A percentile compares a stretch with the other conserved stretches of the same genome.
Conservation (phyloP, 2,113 vertebrate species). For the Dipodomys spectabilis region DNA sequence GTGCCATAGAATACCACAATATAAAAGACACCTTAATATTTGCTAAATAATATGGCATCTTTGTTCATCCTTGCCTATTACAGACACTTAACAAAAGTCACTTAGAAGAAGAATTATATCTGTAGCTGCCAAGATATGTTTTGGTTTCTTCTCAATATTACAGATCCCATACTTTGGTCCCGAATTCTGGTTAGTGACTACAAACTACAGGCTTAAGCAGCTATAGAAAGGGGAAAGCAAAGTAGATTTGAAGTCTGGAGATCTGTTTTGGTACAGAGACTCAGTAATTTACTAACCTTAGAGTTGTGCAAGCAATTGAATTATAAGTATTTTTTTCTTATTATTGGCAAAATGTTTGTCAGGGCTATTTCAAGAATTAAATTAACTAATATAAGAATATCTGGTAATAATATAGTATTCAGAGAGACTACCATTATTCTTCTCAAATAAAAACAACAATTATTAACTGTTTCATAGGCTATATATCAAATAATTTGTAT, state of each 20-base stretch:
- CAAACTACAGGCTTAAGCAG: neutral
- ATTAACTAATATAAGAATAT: neutral
- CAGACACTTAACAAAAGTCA: neutral
- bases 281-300: neutral
- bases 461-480: neutral
- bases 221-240: neutral
- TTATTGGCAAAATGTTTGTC: neutral
- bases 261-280: neutral
- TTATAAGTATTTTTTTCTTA: neutral
- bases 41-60: neutral
- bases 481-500: conserved; percentile 2
- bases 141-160: neutral
- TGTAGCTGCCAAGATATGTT: neutral
- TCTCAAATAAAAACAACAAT: neutral
- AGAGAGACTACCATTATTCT: neutral
- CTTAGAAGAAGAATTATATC: neutral
- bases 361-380: neutral
- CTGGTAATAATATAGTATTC: neutral
- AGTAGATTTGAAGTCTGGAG: neutral
- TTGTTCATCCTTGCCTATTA: neutral
- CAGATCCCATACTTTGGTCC: neutral
- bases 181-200: neutral
- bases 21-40: neutral
- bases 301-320: neutral
- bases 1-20: neutral